Evolutionary conservation across 1,140 invertebrate species (phyloP).

Genomic region (Bombus balteatus): DNA sequence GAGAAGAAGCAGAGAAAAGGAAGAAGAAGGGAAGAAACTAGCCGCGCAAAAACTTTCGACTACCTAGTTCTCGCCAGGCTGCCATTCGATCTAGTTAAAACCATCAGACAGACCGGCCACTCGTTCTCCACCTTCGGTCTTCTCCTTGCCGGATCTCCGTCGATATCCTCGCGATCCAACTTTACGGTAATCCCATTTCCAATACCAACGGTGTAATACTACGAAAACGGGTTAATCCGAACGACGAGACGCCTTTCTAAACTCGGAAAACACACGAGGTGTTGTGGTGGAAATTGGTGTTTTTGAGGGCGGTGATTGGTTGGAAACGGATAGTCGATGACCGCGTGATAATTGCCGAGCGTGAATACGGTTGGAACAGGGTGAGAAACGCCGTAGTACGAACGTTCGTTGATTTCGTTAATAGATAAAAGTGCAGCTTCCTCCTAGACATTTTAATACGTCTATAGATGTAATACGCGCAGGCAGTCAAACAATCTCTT

Average conservation of each 20-base stretch:
- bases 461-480: too few relatives aligned
- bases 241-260: not conserved
- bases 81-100: constrained; percentile 67
- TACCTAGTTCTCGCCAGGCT: constrained; percentile 68
- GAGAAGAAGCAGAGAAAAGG: constrained; percentile 40
- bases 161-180: not conserved
- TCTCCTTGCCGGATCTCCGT: not conserved
- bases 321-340: not conserved
- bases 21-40: constrained; percentile 45
- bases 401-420: too few relatives aligned
- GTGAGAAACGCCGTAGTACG: too few relatives aligned
- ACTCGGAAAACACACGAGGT: not conserved
- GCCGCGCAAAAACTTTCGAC: constrained; percentile 69
- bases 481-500: not conserved
- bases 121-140: not conserved
- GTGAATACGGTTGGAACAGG: too few relatives aligned
- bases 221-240: not conserved
- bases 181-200: too few relatives aligned
- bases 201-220: not conserved
- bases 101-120: constrained; percentile 22
- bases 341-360: too few relatives aligned
- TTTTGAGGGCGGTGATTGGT: not conserved
- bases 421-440: too few relatives aligned
- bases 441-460: too few relatives aligned
- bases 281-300: not conserved